Evolutionary conservation across 2,113 vertebrate species (phyloP).

Genomic region (Oncorhynchus keta): DNA sequence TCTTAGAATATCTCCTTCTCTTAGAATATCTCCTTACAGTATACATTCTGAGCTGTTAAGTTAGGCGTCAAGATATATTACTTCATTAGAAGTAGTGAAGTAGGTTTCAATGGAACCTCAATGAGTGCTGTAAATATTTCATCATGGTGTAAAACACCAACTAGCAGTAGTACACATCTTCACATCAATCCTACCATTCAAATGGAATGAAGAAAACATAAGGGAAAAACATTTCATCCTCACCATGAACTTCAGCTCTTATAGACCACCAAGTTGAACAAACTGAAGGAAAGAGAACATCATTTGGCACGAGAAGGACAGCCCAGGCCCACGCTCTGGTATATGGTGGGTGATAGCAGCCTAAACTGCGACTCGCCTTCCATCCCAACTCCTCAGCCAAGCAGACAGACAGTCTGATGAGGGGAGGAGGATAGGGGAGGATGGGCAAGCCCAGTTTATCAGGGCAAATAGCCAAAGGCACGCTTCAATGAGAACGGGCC

Average conservation of each 20-base stretch:
- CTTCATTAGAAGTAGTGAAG: no score
- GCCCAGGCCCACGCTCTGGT: background rate
- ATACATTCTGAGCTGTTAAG: no score
- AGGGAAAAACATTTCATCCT: background rate
- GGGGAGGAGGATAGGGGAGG: constrained; percentile 1
- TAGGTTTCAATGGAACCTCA: no score
- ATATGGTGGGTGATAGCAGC: background rate
- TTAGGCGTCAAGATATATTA: no score
- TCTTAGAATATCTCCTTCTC: no score
- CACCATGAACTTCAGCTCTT: background rate
- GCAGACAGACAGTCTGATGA: background rate
- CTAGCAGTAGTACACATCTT: background rate
- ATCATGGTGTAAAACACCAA: background rate
- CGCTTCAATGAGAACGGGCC: constrained; percentile 35
- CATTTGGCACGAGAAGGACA: background rate
- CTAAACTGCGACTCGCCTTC: background rate
- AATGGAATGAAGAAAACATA: background rate
- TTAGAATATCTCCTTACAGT: no score
- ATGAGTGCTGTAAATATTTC: no score
- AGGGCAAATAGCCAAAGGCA: constrained; percentile 47
- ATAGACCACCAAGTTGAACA: no score
- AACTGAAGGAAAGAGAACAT: background rate
- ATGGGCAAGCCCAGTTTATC: constrained; percentile 48
- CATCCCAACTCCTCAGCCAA: background rate
- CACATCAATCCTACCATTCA: background rate